These are phyloP conservation scores for Himantopus leucocephalus DNA, from an alignment of 2,113 vertebrate species.

Conservation along the genomic window DNA sequence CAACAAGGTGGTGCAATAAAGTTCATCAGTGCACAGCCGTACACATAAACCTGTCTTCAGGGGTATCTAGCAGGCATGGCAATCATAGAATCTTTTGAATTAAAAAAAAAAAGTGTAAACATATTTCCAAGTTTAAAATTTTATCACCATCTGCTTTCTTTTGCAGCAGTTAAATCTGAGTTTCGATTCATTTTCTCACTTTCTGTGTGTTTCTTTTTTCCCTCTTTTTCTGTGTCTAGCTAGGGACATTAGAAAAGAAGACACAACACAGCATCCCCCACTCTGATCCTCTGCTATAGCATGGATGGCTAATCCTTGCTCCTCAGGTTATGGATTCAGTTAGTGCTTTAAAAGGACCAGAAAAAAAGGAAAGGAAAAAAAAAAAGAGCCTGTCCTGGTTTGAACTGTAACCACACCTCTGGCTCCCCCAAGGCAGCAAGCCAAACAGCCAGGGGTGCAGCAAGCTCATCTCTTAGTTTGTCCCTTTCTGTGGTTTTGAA, in stretches of 20 bases:
- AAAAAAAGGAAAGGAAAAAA: neutral
- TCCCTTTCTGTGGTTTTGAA: conserved; percentile 12
- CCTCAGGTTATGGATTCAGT: neutral
- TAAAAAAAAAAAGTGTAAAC: neutral
- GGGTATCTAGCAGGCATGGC: neutral
- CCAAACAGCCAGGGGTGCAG: neutral
- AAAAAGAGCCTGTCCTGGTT: neutral
- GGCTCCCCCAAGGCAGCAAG: neutral
- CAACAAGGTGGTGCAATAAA: neutral
- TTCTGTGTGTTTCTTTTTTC: neutral
- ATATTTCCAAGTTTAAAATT: neutral
- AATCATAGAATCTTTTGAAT: neutral
- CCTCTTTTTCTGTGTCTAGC: neutral
- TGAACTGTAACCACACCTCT: conserved; percentile 4
- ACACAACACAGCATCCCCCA: neutral
- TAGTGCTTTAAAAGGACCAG: neutral
- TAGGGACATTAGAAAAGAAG: neutral
- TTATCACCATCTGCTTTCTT: neutral
- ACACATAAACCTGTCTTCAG: neutral
- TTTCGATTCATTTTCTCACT: neutral
- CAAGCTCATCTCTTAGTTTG: neutral
- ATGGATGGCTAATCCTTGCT: neutral
- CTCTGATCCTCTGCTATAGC: neutral
- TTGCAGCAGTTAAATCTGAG: neutral
- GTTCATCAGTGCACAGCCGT: rapidly evolving